Evolutionary conservation across 2,113 vertebrate species (phyloP), one percentile per base, ranked within the genome.

Genomic region (Clarias magur): DNA sequence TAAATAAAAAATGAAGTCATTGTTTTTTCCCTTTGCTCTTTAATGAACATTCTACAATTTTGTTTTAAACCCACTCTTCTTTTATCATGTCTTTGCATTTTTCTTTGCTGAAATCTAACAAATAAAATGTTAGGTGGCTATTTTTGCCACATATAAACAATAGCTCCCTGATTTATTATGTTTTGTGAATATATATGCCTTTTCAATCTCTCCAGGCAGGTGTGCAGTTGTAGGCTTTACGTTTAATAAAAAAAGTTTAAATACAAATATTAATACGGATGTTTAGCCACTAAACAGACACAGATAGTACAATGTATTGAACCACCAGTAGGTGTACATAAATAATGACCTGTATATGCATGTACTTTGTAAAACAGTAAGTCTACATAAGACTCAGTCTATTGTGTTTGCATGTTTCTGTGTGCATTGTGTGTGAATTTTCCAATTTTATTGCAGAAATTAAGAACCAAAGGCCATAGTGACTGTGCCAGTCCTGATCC

Each of bases 381-480:
- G 34, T 38, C 34, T 73, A 59, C 38, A 54, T 67, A 84, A 80
- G 30, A n/a, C 30, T 65, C 42, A 79, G 16, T 78, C 63, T 83
- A 75, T 10, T 84, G 56, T 85, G 54, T 87, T 83, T 87, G 65
- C 76, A 72, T 62, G 59, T 88, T n/a, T 80, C 82, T 86, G 56
- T 80, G 83, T 85, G 54, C 81, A 83, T 76, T 96, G 95, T 96
- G 95, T 97, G 96, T 97, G 96, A 98, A 99, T 96, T 99, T 95
- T 99, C 96, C 96, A 96, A 98, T 99, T 99, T 97, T 97, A 96
- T 99, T 99, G 97, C 98, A 99, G 98, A 99, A 98, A 94, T 97
- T 99, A 97, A 99, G 97, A 99, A 99, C 98, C 96, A 99, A 99
- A 97, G 98, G 98, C 96, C 97, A 99, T 96, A 99, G 96, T 98